Evolutionary conservation across 2,113 vertebrate genomes (phyloP), one percentile per base, ranked within the genome.

Genomic region (Onychostruthus taczanowskii): DNA sequence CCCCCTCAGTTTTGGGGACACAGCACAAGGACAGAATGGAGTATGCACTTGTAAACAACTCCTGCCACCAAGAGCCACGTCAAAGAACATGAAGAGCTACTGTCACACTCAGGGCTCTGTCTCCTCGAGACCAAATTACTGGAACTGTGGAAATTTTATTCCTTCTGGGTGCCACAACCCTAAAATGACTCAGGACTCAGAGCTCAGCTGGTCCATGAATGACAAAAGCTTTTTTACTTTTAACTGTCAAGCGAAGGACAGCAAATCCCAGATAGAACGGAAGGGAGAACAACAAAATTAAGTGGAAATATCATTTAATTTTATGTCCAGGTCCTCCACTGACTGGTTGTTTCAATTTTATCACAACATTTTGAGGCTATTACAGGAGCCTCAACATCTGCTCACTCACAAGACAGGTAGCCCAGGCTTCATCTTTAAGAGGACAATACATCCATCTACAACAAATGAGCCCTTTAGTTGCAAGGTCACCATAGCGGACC

Each of bases 11-110:
- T 82, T 28, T 37, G 17, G 14, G 17, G 9, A n/a, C 21, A 21
- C 22, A 52, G 30, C 44, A 49, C 24, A 23, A 50, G 63, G 44
- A 41, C 17, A 27, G 31, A 33, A 47, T 0, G 0, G 7, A 47
- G 22, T 19, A 2, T 63, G 31, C 26, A 46, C 50, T 43, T 79
- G n/a, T 18, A 43, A 89, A 62, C 2, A 2, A 50, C 55, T 63
- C 44, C 50, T 67, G 68, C 41, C 63, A 68, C 37, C 46, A 59
- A 21, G 33, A 43, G n/a, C 9, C 11, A 39, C 0, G 8, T 13
- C 53, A 79, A 75, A 87, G 61, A 84, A 66, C 11, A 10, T 0
- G 19, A 2, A 0, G 0, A 55, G 35, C 47, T 61, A 16, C 21
- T 44, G 59, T 10, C 39, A n/a, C 33, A 10, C 23, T 68, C 33